These are phyloP conservation scores for Geodia barretti DNA, from an alignment of 37 sponge, comb jelly and placozoan genomes.

Conservation along the genomic window DNA sequence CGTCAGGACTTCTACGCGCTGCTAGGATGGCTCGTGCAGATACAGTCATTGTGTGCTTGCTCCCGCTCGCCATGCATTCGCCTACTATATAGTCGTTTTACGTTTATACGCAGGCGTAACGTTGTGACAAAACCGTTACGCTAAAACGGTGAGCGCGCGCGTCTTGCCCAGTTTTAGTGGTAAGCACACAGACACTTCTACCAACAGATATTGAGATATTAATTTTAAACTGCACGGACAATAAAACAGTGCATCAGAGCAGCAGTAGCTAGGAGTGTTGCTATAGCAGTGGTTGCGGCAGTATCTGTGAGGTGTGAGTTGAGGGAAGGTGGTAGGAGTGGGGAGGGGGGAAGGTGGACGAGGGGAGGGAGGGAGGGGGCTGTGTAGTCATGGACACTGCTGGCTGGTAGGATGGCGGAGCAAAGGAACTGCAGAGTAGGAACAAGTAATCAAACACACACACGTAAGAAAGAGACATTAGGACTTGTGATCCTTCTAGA, in stretches of 20 bases:
- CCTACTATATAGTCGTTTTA: too few species aligned
- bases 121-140: too few species aligned
- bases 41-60: too few species aligned
- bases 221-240: not conserved
- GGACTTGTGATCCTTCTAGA: not conserved
- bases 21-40: too few species aligned
- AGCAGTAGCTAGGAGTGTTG: not conserved
- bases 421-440: not conserved
- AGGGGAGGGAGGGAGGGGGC: constrained; percentile 14
- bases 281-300: constrained; percentile 30
- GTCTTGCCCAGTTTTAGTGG: too few species aligned
- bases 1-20: too few species aligned
- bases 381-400: constrained; percentile 8
- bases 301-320: not conserved
- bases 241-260: not conserved
- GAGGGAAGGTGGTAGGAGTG: not conserved
- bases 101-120: too few species aligned
- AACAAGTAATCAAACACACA: too few species aligned
- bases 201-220: not conserved
- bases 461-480: constrained; percentile 6
- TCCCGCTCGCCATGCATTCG: too few species aligned
- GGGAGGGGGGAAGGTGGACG: not conserved
- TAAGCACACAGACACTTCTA: too few species aligned
- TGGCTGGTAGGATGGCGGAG: not conserved
- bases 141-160: too few species aligned